These are phyloP conservation scores for Gallinago paraguaiae DNA, from an alignment of 2,113 vertebrate species.

Conservation along the genomic window DNA sequence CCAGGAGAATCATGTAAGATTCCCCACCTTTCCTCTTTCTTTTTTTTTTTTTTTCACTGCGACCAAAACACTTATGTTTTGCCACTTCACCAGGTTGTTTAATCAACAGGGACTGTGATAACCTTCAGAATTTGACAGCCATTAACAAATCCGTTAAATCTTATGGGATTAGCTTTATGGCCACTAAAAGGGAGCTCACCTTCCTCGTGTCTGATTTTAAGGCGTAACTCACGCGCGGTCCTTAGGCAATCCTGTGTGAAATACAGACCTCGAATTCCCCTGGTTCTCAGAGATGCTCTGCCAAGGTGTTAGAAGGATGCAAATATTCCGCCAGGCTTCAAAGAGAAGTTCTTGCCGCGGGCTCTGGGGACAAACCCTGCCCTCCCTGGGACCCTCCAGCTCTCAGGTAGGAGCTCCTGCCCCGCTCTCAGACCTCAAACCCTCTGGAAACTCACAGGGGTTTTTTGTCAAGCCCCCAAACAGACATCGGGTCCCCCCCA, in stretches of 20 bases:
- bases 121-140: background rate
- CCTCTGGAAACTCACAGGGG: background rate
- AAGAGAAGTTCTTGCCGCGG: rapidly evolving
- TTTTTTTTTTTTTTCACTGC: too few relatives aligned
- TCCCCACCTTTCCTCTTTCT: background rate
- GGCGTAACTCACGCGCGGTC: rapidly evolving
- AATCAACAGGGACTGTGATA: background rate
- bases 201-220: background rate
- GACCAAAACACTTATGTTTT: background rate
- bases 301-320: background rate
- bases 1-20: background rate
- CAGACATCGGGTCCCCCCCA: rapidly evolving
- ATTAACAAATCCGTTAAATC: background rate
- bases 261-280: background rate
- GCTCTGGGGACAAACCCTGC: background rate
- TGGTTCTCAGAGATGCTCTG: background rate
- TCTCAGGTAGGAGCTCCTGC: background rate
- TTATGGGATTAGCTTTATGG: background rate
- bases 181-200: background rate
- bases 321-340: rapidly evolving
- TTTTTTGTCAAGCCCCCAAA: background rate
- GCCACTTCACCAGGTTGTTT: background rate
- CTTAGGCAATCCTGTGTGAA: background rate
- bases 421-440: background rate
- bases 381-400: background rate